Conservation (phyloP, 2,888 invertebrate genomes). For the Calameuta pallipes region DNA sequence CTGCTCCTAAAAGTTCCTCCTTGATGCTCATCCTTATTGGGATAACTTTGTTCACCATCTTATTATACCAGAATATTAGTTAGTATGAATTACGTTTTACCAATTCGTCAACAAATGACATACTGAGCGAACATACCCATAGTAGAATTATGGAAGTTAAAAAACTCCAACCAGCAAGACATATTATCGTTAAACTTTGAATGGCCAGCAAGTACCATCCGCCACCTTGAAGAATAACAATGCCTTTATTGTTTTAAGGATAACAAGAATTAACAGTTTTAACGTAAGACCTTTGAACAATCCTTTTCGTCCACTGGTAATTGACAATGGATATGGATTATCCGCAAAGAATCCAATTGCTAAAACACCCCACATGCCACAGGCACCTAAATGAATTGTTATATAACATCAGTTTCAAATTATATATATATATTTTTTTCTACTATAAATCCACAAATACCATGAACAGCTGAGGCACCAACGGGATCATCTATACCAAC, state of each 20-base stretch:
- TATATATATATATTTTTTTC: neutral
- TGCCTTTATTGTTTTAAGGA: neutral
- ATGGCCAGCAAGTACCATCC: conserved; percentile 89
- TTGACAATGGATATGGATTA: conserved; percentile 82
- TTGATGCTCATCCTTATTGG: conserved; percentile 88
- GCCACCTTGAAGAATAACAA: conserved; percentile 73
- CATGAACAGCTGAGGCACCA: conserved; percentile 90
- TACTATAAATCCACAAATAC: conserved; percentile 65
- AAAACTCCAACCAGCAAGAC: conserved; percentile 81
- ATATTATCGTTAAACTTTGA: conserved; percentile 79
- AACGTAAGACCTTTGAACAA: conserved; percentile 74
- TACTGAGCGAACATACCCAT: conserved; percentile 68
- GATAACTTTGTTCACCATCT: conserved; percentile 78
- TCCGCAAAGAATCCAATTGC: conserved; percentile 92
- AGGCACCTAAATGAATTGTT: conserved; percentile 50
- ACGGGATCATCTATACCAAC: conserved; percentile 90
- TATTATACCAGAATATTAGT: neutral
- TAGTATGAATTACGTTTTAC: neutral
- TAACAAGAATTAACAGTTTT: neutral
- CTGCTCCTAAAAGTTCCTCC: conserved; percentile 89
- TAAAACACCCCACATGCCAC: conserved; percentile 77
- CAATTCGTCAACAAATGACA: neutral
- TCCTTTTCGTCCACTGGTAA: conserved; percentile 82
- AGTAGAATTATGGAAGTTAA: conserved; percentile 78
- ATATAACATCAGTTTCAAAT: conserved; percentile 4